phyloP scores from a whole-genome alignment of 2,888 invertebrate species.

The Eretmocerus hayati region DNA sequence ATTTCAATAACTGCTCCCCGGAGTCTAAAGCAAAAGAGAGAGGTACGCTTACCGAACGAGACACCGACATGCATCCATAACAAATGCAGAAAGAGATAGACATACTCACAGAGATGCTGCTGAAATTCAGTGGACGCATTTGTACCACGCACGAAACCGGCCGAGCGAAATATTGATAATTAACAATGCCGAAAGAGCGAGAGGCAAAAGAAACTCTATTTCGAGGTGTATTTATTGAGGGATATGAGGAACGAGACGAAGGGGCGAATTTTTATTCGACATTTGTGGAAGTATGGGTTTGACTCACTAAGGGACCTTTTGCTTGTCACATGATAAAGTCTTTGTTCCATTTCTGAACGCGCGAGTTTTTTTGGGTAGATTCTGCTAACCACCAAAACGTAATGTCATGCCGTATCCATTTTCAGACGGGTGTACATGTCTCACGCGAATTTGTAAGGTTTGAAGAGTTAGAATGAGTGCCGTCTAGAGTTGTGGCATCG shows the following conservation, averaged over 20 bases:
- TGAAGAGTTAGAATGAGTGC: no score
- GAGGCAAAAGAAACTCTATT: not conserved
- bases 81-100: no score
- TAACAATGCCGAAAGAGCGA: slow-evolving; percentile 35
- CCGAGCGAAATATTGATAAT: slow-evolving; percentile 47
- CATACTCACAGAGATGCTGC: no score
- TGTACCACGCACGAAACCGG: no score
- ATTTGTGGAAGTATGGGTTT: slow-evolving; percentile 36
- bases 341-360: slow-evolving; percentile 18
- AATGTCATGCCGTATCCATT: slow-evolving; percentile 21
- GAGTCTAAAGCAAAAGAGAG: no score
- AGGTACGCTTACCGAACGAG: no score
- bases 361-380: not conserved
- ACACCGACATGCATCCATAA: no score
- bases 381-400: slow-evolving; percentile 3
- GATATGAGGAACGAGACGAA: slow-evolving; percentile 27
- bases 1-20: slow-evolving; percentile 49
- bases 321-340: no score
- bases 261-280: slow-evolving; percentile 38
- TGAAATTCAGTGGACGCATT: no score
- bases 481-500: no score
- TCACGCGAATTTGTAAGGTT: slow-evolving; percentile 21
- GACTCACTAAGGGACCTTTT: slow-evolving; percentile 10
- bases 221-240: no score
- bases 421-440: slow-evolving; percentile 16